Evolutionary conservation across 2,797 vertebrate genomes (phyloP), one percentile per base, ranked within the genome.

Genomic region (Artibeus lituratus): DNA sequence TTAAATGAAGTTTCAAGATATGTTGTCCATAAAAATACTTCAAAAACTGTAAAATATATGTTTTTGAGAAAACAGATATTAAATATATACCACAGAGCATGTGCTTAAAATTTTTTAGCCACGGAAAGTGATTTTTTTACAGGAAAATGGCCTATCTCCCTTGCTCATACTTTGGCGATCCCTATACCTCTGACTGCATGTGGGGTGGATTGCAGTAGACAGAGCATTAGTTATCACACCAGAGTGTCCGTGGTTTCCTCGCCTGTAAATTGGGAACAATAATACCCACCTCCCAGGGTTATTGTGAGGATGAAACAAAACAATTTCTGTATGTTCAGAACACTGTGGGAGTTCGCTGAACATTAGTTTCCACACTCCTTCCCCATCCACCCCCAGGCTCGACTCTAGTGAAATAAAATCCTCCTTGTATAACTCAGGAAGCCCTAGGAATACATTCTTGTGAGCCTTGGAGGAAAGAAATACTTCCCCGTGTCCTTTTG

Each of bases 371-470:
- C 10, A 0, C 18, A 65, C 83, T 80, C 42, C 37, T 82, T 78
- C 57, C 80, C 74, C 81, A 65, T 77, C 67, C 35, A 55, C 73
- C 72, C 77, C 90, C 78, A 32, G 32, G 32, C 44, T 69, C 92
- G 86, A 29, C 73, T 87, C 49, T 2, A 78, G 85, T 97, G 97
- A 97, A 95, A 97, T 94, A 85, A 97, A 97, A 97, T 95, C 96
- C 86, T 95, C 62, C 95, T 97, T 97, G 95, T 95, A 93, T 96
- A 96, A 96, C 67, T 84, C 84, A 95, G 91, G 81, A 88, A 97
- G 87, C 92, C 93, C 96, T 95, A 96, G 94, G 96, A 97, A 93
- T 89, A 76, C 96, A 97, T 97, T 97, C 96, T 89, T 96, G 89
- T 51, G 90, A 97, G 77, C 86, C 87, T 74, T 77, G 89, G 89